Evolutionary conservation across 2,797 vertebrate genomes (phyloP).

Genomic region (Acestrorhynchus altus): DNA sequence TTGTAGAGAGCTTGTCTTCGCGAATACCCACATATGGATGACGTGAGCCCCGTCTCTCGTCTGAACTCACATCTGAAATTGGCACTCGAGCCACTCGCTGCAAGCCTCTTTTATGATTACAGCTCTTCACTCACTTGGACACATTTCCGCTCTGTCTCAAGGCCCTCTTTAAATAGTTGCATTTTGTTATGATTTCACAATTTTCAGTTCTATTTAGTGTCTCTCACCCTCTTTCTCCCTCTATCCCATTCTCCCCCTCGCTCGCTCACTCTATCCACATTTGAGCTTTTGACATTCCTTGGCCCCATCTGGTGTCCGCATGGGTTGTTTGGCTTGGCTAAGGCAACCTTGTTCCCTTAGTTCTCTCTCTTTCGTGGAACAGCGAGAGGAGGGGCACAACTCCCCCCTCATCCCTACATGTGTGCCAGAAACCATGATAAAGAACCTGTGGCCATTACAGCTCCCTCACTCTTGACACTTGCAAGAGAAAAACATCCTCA

Average conservation of each 20-base stretch:
- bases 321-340: conserved; percentile 79
- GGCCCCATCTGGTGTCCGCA: conserved; percentile 80
- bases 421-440: conserved; percentile 31
- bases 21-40: not conserved
- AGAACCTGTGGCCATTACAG: conserved; percentile 5
- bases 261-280: conserved; percentile 55
- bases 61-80: not conserved
- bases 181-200: conserved; percentile 9
- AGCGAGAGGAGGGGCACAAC: conserved; percentile 55
- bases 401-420: conserved; percentile 17
- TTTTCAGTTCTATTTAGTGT: conserved; percentile 14
- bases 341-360: conserved; percentile 71
- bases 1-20: not conserved
- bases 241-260: conserved; percentile 1
- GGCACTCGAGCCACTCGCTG: not conserved
- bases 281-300: conserved; percentile 76
- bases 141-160: not conserved
- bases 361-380: conserved; percentile 71
- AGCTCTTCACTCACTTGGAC: not conserved
- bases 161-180: conserved; percentile 12
- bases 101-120: not conserved
- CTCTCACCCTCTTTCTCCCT: not conserved
- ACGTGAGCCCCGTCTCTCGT: not conserved
- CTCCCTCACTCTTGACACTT: not conserved
- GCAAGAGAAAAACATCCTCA: conserved; percentile 14